Evolutionary conservation across 1,140 invertebrate species (phyloP).

Genomic region (Pseudomyrmex cubaensis): DNA sequence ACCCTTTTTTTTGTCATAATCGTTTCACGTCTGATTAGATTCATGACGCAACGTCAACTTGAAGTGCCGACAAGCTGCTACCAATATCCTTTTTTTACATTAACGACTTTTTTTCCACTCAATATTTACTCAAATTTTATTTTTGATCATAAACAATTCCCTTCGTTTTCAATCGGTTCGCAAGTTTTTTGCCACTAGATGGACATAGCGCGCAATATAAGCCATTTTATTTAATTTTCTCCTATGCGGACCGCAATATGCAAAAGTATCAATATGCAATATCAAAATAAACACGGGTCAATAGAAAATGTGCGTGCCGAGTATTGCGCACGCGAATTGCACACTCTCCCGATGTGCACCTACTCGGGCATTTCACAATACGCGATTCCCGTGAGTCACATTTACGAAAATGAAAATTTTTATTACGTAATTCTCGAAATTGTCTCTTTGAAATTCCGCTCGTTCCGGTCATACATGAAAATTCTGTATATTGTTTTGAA

Average conservation of each 20-base stretch:
- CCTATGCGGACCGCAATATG: neutral
- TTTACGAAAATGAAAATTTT: neutral
- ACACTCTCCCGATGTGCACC: neutral
- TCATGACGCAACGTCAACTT: neutral
- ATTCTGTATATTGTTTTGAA: slow-evolving; percentile 3
- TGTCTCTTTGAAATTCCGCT: neutral
- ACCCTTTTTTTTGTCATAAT: slow-evolving; percentile 11
- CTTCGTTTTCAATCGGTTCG: neutral
- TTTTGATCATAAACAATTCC: neutral
- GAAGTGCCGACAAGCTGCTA: neutral
- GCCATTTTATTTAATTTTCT: neutral
- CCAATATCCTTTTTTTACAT: neutral
- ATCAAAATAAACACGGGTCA: slow-evolving; percentile 28
- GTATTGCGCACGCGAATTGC: neutral
- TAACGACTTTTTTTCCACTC: neutral
- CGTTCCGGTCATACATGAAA: neutral
- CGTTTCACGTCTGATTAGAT: slow-evolving; percentile 29
- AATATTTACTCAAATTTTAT: neutral
- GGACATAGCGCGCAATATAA: neutral
- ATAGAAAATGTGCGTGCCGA: neutral
- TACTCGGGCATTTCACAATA: neutral
- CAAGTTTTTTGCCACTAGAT: neutral
- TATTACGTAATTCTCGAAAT: neutral
- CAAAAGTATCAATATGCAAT: slow-evolving; percentile 18
- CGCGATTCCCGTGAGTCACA: neutral